These are phyloP conservation scores for Tanytarsus gracilentus DNA, from an alignment of 2,888 invertebrate species.

Conservation along the genomic window DNA sequence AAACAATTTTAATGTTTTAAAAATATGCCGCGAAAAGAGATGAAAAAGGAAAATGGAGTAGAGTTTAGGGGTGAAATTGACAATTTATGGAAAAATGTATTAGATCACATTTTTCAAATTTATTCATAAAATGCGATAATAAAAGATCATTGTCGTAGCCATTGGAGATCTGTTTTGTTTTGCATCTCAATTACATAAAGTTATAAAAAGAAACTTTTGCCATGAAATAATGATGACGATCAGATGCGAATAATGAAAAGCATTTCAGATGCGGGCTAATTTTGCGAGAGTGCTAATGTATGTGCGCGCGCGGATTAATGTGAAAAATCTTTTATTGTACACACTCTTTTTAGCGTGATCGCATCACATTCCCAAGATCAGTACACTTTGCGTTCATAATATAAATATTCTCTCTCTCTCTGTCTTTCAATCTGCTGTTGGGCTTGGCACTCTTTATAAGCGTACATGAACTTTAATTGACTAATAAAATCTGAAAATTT, in stretches of 20 bases:
- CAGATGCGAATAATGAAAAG: neutral
- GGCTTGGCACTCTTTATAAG: constrained; percentile 9
- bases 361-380: constrained; percentile 5
- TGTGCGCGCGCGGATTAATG: constrained; percentile 3
- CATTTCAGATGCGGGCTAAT: neutral
- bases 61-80: no score
- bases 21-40: no score
- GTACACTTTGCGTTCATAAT: neutral
- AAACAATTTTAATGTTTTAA: no score
- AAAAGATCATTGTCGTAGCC: no score
- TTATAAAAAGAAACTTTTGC: neutral
- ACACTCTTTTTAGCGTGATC: no score
- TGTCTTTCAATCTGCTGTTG: no score
- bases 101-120: no score
- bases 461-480: constrained; percentile 1
- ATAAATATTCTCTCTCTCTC: neutral
- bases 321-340: constrained; percentile 5
- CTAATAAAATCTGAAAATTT: constrained; percentile 18
- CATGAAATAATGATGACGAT: neutral
- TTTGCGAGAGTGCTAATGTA: constrained; percentile 1
- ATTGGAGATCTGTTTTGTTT: no score
- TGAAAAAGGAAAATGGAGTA: no score
- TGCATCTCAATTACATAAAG: constrained; percentile 18
- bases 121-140: no score
- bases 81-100: no score